These are phyloP conservation scores for Chloropsis cyanopogon DNA, from an alignment of 2,113 vertebrate genomes.

Conservation along the genomic window DNA sequence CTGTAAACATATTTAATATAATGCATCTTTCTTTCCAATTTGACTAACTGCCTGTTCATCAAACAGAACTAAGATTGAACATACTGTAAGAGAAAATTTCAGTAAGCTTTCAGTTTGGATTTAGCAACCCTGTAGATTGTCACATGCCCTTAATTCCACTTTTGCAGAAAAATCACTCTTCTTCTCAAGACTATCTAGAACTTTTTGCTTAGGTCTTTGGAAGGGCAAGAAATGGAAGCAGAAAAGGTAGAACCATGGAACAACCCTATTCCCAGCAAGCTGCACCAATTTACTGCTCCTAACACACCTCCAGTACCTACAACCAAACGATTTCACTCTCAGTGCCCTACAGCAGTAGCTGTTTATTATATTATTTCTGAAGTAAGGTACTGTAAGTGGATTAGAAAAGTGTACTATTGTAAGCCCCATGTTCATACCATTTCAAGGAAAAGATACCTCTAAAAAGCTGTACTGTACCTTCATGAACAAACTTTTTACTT, in stretches of 20 bases:
- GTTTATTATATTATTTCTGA: neutral
- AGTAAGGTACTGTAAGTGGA: neutral
- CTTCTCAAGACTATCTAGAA: neutral
- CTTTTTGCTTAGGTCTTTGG: neutral
- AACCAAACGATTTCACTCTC: neutral
- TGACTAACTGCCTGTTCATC: neutral
- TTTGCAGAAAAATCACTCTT: neutral
- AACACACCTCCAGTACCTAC: neutral
- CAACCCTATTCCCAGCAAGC: neutral
- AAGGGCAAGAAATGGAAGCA: neutral
- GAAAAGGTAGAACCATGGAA: neutral
- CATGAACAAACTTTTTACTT: conserved; percentile 60
- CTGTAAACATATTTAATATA: neutral
- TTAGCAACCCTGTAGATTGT: neutral
- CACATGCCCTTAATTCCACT: neutral
- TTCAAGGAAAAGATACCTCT: conserved; percentile 38
- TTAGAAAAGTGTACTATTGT: neutral
- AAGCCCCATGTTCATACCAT: neutral
- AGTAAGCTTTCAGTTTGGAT: neutral
- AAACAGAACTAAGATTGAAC: neutral
- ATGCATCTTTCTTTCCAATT: neutral
- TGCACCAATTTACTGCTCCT: neutral
- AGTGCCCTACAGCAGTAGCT: neutral
- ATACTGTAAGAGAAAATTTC: neutral
- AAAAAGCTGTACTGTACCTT: conserved; percentile 38